Evolutionary conservation across 2,888 invertebrate species (phyloP).

Genomic region (Trilocha varians): DNA sequence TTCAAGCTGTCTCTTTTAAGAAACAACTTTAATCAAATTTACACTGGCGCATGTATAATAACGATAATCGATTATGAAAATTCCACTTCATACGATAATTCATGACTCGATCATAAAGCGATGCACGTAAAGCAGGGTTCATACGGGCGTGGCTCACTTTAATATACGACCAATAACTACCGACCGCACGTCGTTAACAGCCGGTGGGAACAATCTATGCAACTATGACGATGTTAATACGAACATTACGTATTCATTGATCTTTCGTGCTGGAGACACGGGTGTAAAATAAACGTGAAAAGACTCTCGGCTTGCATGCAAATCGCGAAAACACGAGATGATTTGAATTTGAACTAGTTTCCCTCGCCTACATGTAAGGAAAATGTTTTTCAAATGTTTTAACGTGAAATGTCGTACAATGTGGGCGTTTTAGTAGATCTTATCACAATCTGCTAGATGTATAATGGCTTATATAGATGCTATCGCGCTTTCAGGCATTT

Average conservation of each 20-base stretch:
- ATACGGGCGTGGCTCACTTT: not conserved
- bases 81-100: not conserved
- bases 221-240: not conserved
- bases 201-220: not conserved
- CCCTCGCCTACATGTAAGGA: no score
- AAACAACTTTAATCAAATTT: not conserved
- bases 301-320: no score
- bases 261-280: not conserved
- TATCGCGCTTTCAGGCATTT: no score
- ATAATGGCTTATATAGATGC: no score
- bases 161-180: not conserved
- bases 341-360: not conserved
- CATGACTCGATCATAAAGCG: not conserved
- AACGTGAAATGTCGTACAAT: no score
- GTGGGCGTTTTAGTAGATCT: no score
- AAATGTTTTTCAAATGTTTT: no score
- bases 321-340: no score
- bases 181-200: not conserved
- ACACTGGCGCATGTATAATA: not conserved
- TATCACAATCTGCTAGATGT: no score
- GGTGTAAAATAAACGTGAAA: no score
- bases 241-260: not conserved
- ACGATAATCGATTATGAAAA: not conserved
- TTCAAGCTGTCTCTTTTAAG: not conserved
- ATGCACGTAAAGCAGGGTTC: not conserved